Evolutionary conservation across 2,888 invertebrate species (phyloP).

Genomic region (Smittia aterrima): DNA sequence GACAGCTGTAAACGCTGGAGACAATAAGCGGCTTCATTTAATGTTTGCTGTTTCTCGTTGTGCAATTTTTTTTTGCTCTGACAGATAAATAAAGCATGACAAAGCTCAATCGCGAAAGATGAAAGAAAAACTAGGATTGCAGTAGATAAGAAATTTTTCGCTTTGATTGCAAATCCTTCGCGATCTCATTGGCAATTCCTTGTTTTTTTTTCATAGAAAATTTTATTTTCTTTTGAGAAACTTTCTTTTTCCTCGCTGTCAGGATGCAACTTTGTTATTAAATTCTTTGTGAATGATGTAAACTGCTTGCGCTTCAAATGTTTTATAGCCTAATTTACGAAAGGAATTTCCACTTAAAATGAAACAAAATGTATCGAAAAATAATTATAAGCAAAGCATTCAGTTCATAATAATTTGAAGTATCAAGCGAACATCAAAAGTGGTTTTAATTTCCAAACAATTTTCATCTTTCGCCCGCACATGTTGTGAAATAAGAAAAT

Average conservation of each 20-base stretch:
- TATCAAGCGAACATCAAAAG: constrained; percentile 5
- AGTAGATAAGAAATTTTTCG: no score
- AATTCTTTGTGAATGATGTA: neutral
- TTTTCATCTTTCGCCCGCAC: constrained; percentile 7
- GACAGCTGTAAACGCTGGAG: neutral
- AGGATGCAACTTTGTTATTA: neutral
- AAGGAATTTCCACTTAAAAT: neutral
- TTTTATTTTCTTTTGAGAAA: neutral
- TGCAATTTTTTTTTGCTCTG: no score
- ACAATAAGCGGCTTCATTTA: neutral
- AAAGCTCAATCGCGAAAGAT: no score
- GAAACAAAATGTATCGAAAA: neutral
- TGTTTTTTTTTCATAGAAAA: no score
- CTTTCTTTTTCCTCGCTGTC: neutral
- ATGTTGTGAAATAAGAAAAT: neutral
- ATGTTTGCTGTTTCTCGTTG: neutral
- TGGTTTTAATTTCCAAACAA: constrained; percentile 10
- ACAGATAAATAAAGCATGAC: no score
- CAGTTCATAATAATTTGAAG: neutral
- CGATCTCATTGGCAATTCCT: no score
- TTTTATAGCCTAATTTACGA: no score
- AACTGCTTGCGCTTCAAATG: neutral
- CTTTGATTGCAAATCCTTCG: no score
- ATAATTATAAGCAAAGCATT: neutral
- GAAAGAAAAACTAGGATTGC: no score